Conservation (phyloP, 2,113 vertebrate genomes). For the Neodontobutis hainanensis region DNA sequence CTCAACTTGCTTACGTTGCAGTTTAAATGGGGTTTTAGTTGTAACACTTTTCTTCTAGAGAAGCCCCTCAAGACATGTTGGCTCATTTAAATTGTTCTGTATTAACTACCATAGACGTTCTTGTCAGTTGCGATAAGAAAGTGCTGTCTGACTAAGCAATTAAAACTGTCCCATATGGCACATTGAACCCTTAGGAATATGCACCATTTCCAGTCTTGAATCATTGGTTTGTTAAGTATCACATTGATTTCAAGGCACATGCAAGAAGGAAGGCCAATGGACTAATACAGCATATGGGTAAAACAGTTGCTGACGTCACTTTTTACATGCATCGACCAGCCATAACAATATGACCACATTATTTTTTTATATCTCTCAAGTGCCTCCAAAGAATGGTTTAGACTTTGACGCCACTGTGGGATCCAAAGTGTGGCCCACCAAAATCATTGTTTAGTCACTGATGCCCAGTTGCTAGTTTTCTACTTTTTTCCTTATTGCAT, state of each 20-base stretch:
- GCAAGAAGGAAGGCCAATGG: too few relatives aligned
- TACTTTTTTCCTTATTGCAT: too few relatives aligned
- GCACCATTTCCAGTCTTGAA: neutral
- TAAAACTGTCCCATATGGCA: slow-evolving; percentile 8
- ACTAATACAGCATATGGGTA: too few relatives aligned
- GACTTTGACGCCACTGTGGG: neutral
- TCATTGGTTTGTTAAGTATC: neutral
- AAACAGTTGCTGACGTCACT: too few relatives aligned
- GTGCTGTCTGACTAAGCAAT: slow-evolving; percentile 3
- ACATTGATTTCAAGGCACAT: neutral
- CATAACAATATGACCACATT: neutral
- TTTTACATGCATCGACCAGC: neutral
- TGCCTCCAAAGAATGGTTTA: neutral
- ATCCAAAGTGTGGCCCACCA: too few relatives aligned
- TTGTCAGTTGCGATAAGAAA: slow-evolving; percentile 1
- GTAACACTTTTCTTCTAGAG: neutral
- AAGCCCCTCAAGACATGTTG: neutral
- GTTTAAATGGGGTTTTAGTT: neutral
- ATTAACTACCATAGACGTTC: slow-evolving; percentile 5
- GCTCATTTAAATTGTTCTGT: slow-evolving; percentile 6
- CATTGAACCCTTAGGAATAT: neutral
- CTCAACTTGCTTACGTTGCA: slow-evolving; percentile 8
- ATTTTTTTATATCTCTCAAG: neutral
- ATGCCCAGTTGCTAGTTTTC: too few relatives aligned
- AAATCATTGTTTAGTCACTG: too few relatives aligned